Evolutionary conservation across 2,113 vertebrate genomes (phyloP), one percentile per base, ranked within the genome.

Genomic region (Psettodes erumei): DNA sequence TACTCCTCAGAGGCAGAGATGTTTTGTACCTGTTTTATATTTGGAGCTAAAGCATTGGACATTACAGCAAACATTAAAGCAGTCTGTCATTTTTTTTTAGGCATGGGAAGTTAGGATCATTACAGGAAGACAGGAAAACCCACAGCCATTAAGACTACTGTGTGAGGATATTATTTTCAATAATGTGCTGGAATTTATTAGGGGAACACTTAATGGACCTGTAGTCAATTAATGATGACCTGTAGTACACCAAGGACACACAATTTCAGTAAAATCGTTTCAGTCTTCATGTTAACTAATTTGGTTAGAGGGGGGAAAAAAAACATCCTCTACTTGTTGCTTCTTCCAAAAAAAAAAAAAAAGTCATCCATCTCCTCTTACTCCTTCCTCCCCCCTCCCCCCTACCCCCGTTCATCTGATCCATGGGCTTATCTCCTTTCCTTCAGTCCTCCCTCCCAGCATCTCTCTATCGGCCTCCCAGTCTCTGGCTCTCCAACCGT

Each of bases 321-420:
- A 38, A 21, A 7, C 25, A 16, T 30, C 53, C 33, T 55, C 73
- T 27, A 70, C 25, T 60, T 63, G 58, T 47, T 61, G 43, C 40
- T 50, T 30, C 23, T 27, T 63, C 11, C 42, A 11, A 16, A 70
- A 60, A 47, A n/a, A 47, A 47, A n/a, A n/a, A 47, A n/a, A 19
- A 8, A 25, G 19, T 56, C 23, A 47, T 27, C 25, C 12, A 27
- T 19, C 38, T 53, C 13, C 25, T 64, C 47, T 51, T 15, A 18
- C 30, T 35, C 15, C 35, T 25, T 58, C 27, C 5, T 54, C 23
- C 30, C 78, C 18, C n/a, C 67, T 33, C 45, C 45, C 27, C 63
- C 40, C 9, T 12, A 19, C 61, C 21, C 21, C 47, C 25, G 8
- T 40, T 55, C n/a, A 54, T 79, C 65, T 48, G 32, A 74, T 75